Evolutionary conservation across 2,797 vertebrate genomes (phyloP).

Genomic region (Sebastes vulpes): DNA sequence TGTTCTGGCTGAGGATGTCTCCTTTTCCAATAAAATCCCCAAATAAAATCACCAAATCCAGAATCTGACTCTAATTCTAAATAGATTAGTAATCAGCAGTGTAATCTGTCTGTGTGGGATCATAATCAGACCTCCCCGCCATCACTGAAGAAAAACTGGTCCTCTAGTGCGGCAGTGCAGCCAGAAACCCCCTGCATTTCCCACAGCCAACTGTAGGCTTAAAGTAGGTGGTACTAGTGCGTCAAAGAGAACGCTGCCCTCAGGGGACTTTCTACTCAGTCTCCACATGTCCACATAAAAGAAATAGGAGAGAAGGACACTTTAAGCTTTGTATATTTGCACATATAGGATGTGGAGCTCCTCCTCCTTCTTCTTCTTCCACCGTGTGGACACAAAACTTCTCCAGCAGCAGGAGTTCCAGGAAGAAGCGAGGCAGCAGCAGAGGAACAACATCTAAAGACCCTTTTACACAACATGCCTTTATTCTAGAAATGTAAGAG

Average conservation of each 20-base stretch:
- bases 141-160: neutral
- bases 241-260: neutral
- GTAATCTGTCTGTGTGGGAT: too few species aligned
- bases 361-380: constrained; percentile 21
- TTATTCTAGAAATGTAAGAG: neutral
- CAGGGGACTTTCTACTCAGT: too few species aligned
- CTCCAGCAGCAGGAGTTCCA: neutral
- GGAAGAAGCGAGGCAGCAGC: neutral
- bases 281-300: too few species aligned
- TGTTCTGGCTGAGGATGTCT: neutral
- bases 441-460: too few species aligned
- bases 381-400: neutral
- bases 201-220: neutral
- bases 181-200: constrained; percentile 33
- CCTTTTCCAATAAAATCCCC: neutral
- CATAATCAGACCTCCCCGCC: neutral
- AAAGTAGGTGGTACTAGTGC: neutral
- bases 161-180: neutral
- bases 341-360: neutral
- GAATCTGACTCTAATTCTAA: neutral
- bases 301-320: neutral
- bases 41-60: neutral
- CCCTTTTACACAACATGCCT: neutral
- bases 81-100: neutral
- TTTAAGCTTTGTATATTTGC: neutral